Percentiles rank a stretch among this genome's conserved stretches.
Conservation (phyloP, 2,113 vertebrate genomes). For the Chaetorhynchus papuensis region DNA sequence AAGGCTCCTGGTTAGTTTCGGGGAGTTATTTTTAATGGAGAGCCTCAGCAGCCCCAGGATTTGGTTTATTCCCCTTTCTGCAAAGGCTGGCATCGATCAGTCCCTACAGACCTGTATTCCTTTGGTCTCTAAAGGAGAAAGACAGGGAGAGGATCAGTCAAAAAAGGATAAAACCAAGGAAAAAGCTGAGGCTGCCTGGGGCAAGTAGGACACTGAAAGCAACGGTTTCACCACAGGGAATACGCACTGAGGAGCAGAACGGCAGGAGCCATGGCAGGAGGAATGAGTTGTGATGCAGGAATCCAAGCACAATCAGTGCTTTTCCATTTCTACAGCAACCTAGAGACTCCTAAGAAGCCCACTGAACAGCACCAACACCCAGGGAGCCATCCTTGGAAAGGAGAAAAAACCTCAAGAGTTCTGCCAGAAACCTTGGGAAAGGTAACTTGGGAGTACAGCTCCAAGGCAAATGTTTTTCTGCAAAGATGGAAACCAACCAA, state of each 20-base stretch:
- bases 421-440: background rate
- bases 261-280: background rate
- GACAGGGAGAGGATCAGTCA: background rate
- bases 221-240: background rate
- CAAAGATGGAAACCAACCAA: background rate
- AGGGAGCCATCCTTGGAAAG: background rate
- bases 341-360: background rate
- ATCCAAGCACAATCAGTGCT: background rate
- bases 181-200: background rate
- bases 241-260: rapidly evolving
- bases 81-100: background rate
- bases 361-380: background rate
- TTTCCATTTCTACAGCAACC: background rate
- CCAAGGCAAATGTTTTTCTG: background rate
- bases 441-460: background rate
- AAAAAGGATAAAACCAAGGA: background rate
- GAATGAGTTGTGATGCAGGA: background rate
- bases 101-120: background rate
- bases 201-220: background rate
- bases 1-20: background rate
- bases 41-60: background rate
- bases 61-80: background rate
- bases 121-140: background rate
- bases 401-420: background rate
- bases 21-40: background rate